phyloP scores from a whole-genome alignment of 2,888 invertebrate species.

The Oxyscelio sp. region DNA sequence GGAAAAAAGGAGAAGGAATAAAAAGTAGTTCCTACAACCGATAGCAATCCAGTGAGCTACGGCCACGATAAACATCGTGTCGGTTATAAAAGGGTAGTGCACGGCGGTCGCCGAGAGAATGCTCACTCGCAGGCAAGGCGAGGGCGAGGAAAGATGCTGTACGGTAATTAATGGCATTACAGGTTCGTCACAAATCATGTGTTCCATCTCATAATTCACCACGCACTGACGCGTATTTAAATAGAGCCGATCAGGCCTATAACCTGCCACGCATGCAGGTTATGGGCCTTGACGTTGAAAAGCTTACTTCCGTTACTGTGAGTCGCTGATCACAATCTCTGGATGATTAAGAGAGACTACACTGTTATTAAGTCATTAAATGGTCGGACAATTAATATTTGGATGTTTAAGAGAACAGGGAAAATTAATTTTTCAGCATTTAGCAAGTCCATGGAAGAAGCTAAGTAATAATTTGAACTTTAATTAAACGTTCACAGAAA shows the following conservation, averaged over 20 bases:
- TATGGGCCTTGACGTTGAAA: too few relatives aligned
- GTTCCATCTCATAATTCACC: constrained; percentile 86
- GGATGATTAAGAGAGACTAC: too few relatives aligned
- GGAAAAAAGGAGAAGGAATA: constrained; percentile 71
- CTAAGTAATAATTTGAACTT: too few relatives aligned
- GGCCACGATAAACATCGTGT: constrained; percentile 66
- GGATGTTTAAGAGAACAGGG: too few relatives aligned
- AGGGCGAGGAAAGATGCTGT: constrained; percentile 87
- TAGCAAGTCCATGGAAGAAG: too few relatives aligned
- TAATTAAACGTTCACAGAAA: too few relatives aligned
- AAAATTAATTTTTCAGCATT: too few relatives aligned
- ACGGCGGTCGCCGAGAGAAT: constrained; percentile 38
- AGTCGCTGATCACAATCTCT: too few relatives aligned
- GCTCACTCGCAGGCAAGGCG: constrained; percentile 70
- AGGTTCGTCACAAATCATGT: constrained; percentile 87
- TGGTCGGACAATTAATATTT: too few relatives aligned
- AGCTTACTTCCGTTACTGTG: too few relatives aligned
- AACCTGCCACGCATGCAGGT: too few relatives aligned
- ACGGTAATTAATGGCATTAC: constrained; percentile 85
- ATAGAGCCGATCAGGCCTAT: constrained; percentile 87
- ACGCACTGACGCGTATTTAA: constrained; percentile 85
- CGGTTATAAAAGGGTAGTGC: constrained; percentile 67
- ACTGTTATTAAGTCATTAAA: too few relatives aligned
- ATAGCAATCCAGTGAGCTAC: constrained; percentile 65
- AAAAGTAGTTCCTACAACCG: constrained; percentile 50